Base-by-base conservation (phyloP, 2,797 vertebrate genomes). In the Sylvia borin region DNA sequence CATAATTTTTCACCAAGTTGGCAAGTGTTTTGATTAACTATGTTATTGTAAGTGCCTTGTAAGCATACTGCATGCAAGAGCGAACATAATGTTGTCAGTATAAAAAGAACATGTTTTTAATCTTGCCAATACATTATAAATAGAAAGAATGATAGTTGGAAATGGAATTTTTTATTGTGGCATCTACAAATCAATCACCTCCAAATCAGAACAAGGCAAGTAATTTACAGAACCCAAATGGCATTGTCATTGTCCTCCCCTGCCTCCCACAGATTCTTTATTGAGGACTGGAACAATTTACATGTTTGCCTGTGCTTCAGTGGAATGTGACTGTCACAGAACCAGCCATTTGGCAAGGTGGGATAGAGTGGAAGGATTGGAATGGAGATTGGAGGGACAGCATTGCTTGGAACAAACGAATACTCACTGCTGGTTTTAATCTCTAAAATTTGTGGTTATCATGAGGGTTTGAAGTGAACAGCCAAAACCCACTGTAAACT, bases 401-500 rank as follows among this genome's bases (percentile, higher is more conserved):
- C 10, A 8, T 17, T 73, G 27, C 57, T 84, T 0, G 0, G 67
- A 76, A n/a, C 14, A 84, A 85, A 65, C 3, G 3, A 67, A 24
- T 29, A 21, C 27, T 70, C 40, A 9, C 31, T 84, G 71, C 51
- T 92, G 62, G 2, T 85, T 64, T 81, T 65, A 26, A 22, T 86
- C 9, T 84, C 40, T 51, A 20, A 83, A 92, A 71, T 20, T 20
- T 45, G 22, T 79, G 50, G 50, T 80, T 94, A 15, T 85, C 21
- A 0, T 31, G 55, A 79, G 58, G 13, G 11, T 60, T 93, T 50
- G 50, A 79, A 74, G 54, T 45, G 70, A 87, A 78, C 45, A 61
- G 67, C 64, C 51, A 94, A 93, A 94, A 85, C 61, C 51, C 32
- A 47, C 66, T 43, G 36, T 75, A 47, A 81, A 76, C 32, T 87